These are phyloP conservation scores for Enteromius unitaeniatus DNA, from an alignment of 2,797 vertebrate species.

Conservation along the genomic window DNA sequence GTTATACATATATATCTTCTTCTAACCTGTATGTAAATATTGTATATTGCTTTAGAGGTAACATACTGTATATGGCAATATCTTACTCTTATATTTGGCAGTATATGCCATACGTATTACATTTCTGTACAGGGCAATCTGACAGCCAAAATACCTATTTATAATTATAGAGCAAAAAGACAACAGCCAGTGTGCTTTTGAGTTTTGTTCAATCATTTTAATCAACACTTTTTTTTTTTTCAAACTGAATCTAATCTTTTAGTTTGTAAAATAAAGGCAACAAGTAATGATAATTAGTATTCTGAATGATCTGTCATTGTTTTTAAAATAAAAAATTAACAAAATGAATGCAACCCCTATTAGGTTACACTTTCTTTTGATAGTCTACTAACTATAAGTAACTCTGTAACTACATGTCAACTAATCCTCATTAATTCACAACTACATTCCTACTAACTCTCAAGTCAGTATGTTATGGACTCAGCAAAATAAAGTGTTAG, in stretches of 20 bases:
- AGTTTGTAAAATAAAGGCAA: neutral
- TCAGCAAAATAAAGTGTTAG: no score
- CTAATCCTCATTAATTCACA: no score
- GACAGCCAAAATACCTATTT: no score
- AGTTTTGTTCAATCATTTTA: neutral
- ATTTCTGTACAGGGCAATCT: neutral
- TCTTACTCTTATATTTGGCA: neutral
- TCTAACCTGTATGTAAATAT: neutral
- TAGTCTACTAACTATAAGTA: no score
- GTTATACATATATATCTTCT: neutral
- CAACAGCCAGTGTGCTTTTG: neutral
- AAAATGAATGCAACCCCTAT: neutral
- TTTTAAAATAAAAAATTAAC: neutral
- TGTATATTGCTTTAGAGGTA: neutral
- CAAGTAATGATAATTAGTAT: neutral
- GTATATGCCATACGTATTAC: no score
- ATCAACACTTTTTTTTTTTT: no score
- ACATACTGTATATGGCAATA: neutral
- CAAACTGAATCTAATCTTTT: neutral
- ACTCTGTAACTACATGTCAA: no score
- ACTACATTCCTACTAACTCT: no score
- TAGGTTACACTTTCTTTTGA: no score
- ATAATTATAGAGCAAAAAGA: neutral
- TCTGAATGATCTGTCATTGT: neutral
- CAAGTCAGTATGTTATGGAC: no score